Evolutionary conservation across 2,888 invertebrate genomes (phyloP).

Genomic region (Acleris cristana): DNA sequence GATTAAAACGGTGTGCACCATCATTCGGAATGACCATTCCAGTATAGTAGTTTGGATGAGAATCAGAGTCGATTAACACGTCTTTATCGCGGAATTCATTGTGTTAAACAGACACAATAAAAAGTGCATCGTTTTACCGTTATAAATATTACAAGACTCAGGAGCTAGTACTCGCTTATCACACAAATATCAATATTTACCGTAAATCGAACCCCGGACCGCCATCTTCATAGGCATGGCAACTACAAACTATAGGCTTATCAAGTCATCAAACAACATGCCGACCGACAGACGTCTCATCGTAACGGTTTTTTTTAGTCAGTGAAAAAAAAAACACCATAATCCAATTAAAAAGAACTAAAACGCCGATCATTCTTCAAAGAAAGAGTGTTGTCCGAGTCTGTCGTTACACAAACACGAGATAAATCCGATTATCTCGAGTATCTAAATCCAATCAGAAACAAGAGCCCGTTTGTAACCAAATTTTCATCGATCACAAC

Average conservation of each 20-base stretch:
- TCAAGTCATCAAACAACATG: no score
- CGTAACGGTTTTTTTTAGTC: no score
- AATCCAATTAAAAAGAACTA: slow-evolving; percentile 14
- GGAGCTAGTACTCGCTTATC: no score
- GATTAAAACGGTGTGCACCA: slow-evolving; percentile 23
- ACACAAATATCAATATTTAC: no score
- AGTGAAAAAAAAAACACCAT: not conserved
- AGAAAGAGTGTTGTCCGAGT: slow-evolving; percentile 1
- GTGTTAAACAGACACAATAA: slow-evolving; percentile 5
- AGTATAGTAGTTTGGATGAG: slow-evolving; percentile 19
- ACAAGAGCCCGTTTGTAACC: slow-evolving; percentile 36
- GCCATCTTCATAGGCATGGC: no score
- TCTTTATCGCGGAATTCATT: slow-evolving; percentile 7
- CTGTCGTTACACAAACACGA: slow-evolving; percentile 12
- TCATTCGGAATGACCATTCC: slow-evolving; percentile 20
- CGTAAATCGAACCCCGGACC: no score
- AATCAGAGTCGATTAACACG: slow-evolving; percentile 19
- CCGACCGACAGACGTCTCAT: no score
- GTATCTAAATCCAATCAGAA: slow-evolving; percentile 34
- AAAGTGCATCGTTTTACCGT: not conserved
- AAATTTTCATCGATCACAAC: slow-evolving; percentile 53
- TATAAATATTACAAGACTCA: no score
- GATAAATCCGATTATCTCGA: slow-evolving; percentile 23
- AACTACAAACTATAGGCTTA: no score
- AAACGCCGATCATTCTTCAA: slow-evolving; percentile 7